Percentiles rank a stretch among this genome's conserved stretches.
Evolutionary conservation across 2,797 vertebrate genomes (phyloP).

Genomic region (Halcyon badia): DNA sequence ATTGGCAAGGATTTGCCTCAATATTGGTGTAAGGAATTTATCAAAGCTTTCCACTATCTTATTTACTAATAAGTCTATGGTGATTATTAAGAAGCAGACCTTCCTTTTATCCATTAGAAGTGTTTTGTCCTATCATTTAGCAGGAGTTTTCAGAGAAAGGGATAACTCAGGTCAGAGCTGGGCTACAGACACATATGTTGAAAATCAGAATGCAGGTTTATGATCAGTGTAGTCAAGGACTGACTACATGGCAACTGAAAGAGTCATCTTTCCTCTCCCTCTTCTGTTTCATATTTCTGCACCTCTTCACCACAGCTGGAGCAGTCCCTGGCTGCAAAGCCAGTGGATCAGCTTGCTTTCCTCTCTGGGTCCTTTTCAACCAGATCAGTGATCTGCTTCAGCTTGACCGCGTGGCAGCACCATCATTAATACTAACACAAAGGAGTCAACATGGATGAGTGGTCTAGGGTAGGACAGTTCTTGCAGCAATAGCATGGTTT

Average conservation of each 20-base stretch:
- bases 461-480: neutral
- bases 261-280: neutral
- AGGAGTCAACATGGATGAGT: neutral
- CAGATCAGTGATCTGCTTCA: neutral
- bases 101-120: neutral
- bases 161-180: neutral
- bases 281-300: neutral
- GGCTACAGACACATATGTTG: neutral
- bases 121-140: neutral
- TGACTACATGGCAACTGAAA: neutral
- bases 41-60: neutral
- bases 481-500: neutral
- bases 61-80: neutral
- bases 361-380: neutral
- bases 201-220: neutral
- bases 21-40: neutral
- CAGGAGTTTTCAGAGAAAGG: neutral
- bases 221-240: neutral
- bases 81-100: neutral
- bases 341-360: neutral
- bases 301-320: neutral
- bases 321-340: neutral
- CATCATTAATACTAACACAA: neutral
- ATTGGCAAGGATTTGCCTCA: neutral
- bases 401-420: neutral